These are phyloP conservation scores for Congeria kusceri DNA, from an alignment of 2,888 invertebrate species.

Conservation along the genomic window DNA sequence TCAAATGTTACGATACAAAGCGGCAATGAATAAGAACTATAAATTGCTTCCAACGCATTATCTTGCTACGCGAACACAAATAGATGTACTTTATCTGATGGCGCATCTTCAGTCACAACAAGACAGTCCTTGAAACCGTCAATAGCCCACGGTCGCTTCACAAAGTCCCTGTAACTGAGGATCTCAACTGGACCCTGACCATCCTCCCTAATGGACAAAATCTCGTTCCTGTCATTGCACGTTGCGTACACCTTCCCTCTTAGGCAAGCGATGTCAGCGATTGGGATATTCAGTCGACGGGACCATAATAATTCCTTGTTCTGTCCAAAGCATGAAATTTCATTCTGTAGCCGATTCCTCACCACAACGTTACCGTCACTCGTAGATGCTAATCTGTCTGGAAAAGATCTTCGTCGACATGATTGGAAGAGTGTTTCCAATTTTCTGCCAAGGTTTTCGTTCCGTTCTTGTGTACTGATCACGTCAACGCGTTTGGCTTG, in stretches of 20 bases:
- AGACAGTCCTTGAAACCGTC: conserved; percentile 62
- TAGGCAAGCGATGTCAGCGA: conserved; percentile 51
- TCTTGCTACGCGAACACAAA: conserved; percentile 43
- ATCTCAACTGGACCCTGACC: conserved; percentile 38
- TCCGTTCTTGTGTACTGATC: conserved; percentile 15
- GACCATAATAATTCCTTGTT: conserved; percentile 47
- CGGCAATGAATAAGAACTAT: no score
- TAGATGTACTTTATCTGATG: conserved; percentile 54
- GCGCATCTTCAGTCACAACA: conserved; percentile 58
- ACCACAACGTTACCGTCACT: conserved; percentile 42
- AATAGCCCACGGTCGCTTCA: conserved; percentile 52
- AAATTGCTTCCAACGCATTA: no score
- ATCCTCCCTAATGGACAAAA: conserved; percentile 53
- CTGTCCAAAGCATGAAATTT: conserved; percentile 42
- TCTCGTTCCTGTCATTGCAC: conserved; percentile 44
- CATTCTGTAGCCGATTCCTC: conserved; percentile 46
- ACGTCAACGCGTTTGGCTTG: conserved; percentile 47
- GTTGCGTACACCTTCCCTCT: conserved; percentile 53
- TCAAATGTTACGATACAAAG: no score
- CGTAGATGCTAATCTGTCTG: conserved; percentile 50
- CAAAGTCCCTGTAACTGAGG: conserved; percentile 13
- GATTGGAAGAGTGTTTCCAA: conserved; percentile 52
- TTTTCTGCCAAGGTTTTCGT: background rate
- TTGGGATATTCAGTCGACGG: conserved; percentile 36
- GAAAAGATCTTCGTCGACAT: conserved; percentile 48